Evolutionary conservation across 2,888 invertebrate genomes (phyloP), one percentile per base, ranked within the genome.

Genomic region (Pseudococcus viburni): DNA sequence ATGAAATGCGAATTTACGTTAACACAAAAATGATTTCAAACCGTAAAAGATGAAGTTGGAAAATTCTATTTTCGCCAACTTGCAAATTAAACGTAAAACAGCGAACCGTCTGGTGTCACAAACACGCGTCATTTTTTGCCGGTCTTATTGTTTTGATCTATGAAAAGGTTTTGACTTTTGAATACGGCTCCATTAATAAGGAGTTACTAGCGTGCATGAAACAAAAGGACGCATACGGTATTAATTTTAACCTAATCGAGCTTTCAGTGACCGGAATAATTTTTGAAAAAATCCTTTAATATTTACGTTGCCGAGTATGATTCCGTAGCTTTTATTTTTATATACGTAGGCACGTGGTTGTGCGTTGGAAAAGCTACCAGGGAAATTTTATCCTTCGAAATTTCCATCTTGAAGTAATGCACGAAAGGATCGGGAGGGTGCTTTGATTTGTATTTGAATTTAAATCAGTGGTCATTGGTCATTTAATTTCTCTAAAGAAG

Each of bases 91-190:
- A 42, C 42, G 80, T 80, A n/a, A 80, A 39, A 42, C 80, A 42
- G 80, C 42, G 42, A 80, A 80, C 42, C 80, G 80, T 42, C 80
- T 80, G 80, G 80, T 80, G 80, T 80, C 80, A 80, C 19, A 42
- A 80, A 80, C 80, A 80, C 80, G 42, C 80, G 42, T 42, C 39
- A 80, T 80, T 80, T 80, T 80, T 80, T 80, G 80, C 17, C 42
- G 80, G 42, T 33, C 80, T 80, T 80, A 80, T 80, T 80, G 80
- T 80, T 80, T 80, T 42, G 80, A 80, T 80, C 42, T 42, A 26
- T 33, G 80, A 39, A 80, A 80, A 80, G 80, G 80, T 80, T 80
- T 80, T 42, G 80, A 80, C 80, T 80, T 80, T 80, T 80, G 80
- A 80, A 80, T 42, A 80, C 42, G 42, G 42, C n/a, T 33, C 42